Evolutionary conservation across 2,888 invertebrate species (phyloP).

Genomic region (Sarcophaga variegata): DNA sequence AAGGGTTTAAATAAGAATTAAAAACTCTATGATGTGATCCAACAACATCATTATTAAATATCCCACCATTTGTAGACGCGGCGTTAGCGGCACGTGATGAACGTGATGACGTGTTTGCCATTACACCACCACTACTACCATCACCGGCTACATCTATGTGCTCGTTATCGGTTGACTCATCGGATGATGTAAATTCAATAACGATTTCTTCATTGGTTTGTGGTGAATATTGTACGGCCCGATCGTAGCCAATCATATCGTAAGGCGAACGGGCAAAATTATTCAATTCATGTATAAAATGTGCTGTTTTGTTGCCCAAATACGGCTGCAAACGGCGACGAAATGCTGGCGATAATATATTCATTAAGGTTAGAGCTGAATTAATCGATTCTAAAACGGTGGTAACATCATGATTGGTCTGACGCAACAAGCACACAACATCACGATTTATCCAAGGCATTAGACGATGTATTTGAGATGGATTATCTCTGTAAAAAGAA

Average conservation of each 20-base stretch:
- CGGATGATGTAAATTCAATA: constrained; percentile 76
- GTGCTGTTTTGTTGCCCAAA: constrained; percentile 88
- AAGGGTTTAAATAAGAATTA: constrained; percentile 67
- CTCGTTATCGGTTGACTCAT: constrained; percentile 75
- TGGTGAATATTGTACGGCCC: constrained; percentile 86
- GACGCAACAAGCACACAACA: constrained; percentile 86
- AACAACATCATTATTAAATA: constrained; percentile 66
- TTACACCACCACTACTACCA: constrained; percentile 20
- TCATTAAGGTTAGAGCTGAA: constrained; percentile 86
- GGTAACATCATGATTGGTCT: constrained; percentile 84
- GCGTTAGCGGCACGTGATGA: constrained; percentile 44
- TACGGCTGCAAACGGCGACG: constrained; percentile 86
- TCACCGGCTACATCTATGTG: constrained; percentile 65
- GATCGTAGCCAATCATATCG: constrained; percentile 92
- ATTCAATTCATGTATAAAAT: constrained; percentile 94
- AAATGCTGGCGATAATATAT: constrained; percentile 85
- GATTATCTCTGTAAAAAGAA: constrained; percentile 86
- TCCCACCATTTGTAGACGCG: constrained; percentile 63
- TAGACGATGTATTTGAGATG: constrained; percentile 90
- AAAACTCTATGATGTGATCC: constrained; percentile 61
- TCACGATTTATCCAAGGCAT: constrained; percentile 95
- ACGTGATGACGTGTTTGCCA: constrained; percentile 43
- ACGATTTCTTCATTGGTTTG: constrained; percentile 78
- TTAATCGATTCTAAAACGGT: constrained; percentile 88
- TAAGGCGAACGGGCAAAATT: constrained; percentile 93